Base-by-base conservation (phyloP, 2,888 invertebrate species). In the Rhagophthalmus giganteus region DNA sequence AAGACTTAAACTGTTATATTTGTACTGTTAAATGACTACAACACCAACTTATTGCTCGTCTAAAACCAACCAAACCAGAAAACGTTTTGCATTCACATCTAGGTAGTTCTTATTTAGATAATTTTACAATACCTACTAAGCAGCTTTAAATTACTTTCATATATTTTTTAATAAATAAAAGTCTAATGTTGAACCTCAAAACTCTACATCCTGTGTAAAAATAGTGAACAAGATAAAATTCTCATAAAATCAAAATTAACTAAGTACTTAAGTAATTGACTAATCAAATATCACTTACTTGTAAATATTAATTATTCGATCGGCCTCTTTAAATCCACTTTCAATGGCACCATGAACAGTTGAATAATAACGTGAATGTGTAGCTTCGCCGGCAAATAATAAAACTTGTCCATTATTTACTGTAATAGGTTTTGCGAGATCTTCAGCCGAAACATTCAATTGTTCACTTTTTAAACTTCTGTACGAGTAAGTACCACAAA, bases 401-500 rank as follows among this genome's bases (percentile, higher is more conserved):
- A 84, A 68, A 1, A 76, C 67, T 11, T 78, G 79, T 59, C 74
- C 76, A 1, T 76, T 77, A 24, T 71, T 66, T 3, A 67, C 62
- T 61, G 79, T 76, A 1, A 88, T 67, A 0, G 88, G 87, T 37
- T 73, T 70, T 0, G 80, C 81, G 15, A 88, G 73, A 60, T 80
- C 78, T 2, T 69, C 67, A 2, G 81, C 74, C 11, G 76, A 74
- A n/a, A 77, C 74, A 1, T 80, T 78, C 47, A 76, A 64, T 28
- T 71, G 65, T 14, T 84, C 81, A 0, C 79, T 73, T 3, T 74
- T 65, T 28, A 81, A 60, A 55, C 80, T 81, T 60, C 81, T 78
- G 68, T 77, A 86, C 1, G 82, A 79, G 69, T 91, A 92, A 0
- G 86, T 84, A 1, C 92, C 91, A 32, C 81, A 78, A 2, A 86